Evolutionary conservation across 92 coral and sea anemone species (phyloP).

Genomic region (Isaurus tuberculatus): DNA sequence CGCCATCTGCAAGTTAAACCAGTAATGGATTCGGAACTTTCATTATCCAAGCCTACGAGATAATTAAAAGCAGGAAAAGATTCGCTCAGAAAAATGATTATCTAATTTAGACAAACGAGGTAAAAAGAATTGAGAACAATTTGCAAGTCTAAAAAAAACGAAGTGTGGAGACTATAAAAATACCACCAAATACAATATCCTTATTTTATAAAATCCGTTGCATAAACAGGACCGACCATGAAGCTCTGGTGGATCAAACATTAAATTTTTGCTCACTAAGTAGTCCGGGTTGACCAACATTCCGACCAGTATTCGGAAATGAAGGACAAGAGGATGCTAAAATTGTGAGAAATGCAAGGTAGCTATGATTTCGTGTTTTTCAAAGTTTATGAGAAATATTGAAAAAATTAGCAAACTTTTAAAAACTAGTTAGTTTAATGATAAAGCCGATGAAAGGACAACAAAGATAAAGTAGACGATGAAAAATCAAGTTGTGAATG

Average conservation of each 20-base stretch:
- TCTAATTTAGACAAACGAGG: conserved; percentile 35
- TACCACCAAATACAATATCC: conserved; percentile 2
- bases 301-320: background rate
- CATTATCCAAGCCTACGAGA: background rate
- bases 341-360: background rate
- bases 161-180: conserved; percentile 25
- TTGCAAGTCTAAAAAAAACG: conserved; percentile 40
- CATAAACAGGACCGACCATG: background rate
- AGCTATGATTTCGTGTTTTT: background rate
- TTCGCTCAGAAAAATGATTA: conserved; percentile 9
- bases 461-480: background rate
- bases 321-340: background rate
- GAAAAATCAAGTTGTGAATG: too few species aligned
- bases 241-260: background rate
- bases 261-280: background rate
- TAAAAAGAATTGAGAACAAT: conserved; percentile 2
- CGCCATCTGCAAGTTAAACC: conserved; percentile 27
- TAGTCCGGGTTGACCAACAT: background rate
- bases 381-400: background rate
- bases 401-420: background rate
- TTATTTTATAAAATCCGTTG: conserved; percentile 24
- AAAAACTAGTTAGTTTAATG: too few species aligned
- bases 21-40: conserved; percentile 27
- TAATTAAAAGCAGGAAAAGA: conserved; percentile 20
- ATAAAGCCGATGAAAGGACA: background rate